Evolutionary conservation across 2,797 vertebrate species (phyloP), one percentile per base, ranked within the genome.

Genomic region (Champsocephalus esox): DNA sequence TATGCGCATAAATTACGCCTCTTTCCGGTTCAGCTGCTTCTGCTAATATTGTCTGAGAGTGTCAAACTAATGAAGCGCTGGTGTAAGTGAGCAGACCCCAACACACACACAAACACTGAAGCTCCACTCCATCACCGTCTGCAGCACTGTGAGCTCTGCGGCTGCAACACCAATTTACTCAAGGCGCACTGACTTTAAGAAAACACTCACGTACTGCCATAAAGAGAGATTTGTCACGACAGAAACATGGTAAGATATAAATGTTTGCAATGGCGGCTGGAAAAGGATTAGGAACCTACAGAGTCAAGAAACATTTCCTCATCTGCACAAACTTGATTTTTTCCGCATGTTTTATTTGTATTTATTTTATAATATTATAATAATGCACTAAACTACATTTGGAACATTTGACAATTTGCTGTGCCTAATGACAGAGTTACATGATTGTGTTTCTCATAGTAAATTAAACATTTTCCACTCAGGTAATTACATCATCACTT

Each of bases 11-110:
- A 60, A 66, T 70, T 12, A 16, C 54, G 12, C 0, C n/a, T 56
- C 13, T 45, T 50, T 41, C 21, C 56, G 43, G 14, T 28, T 54
- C 34, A 43, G 12, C 54, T 45, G 41, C 57, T 70, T 14, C 58
- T 56, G 17, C 43, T 72, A 48, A 74, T 54, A 54, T 17, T 38
- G 24, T 55, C 38, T 19, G 21, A 57, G 48, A 51, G 48, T 49
- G 28, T 6, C 6, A 63, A 65, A 57, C 66, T 66, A 28, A 63
- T 77, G 45, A 61, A 70, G 60, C 13, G 46, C 65, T 48, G 56
- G 48, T 63, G 32, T 77, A 66, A 80, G 63, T 70, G 44, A 72
- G 67, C 46, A 43, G 12, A 50, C 51, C 60, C n/a, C n/a, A n/a
- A n/a, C n/a, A 72, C 41, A 59, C 13, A 63, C 48, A 13, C n/a